Conservation (phyloP, 2,113 vertebrate genomes). For the Laticauda colubrina region DNA sequence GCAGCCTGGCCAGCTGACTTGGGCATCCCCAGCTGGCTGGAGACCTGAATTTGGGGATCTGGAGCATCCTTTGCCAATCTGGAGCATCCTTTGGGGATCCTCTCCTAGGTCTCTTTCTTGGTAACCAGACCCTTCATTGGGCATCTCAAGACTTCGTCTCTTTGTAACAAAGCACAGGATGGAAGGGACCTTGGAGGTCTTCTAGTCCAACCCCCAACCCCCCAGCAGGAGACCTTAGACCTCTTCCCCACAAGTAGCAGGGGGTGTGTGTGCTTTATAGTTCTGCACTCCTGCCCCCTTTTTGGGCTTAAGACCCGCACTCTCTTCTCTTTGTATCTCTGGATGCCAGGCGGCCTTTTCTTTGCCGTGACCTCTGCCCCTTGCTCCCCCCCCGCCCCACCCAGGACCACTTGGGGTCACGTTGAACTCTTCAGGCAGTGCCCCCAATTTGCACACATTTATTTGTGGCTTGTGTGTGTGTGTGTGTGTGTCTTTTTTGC, state of each 20-base stretch:
- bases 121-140: too few relatives aligned
- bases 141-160: not conserved
- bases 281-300: not conserved
- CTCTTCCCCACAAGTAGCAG: too few relatives aligned
- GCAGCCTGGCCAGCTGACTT: accelerated
- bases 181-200: not conserved
- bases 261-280: too few relatives aligned
- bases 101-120: too few relatives aligned
- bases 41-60: not conserved
- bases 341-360: not conserved
- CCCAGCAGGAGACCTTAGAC: not conserved
- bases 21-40: too few relatives aligned
- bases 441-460: not conserved
- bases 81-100: not conserved
- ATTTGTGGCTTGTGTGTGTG: not conserved
- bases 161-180: too few relatives aligned
- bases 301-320: not conserved
- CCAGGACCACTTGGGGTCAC: not conserved
- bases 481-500: not conserved
- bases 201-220: not conserved
- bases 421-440: not conserved
- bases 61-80: too few relatives aligned
- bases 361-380: not conserved
- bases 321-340: not conserved
- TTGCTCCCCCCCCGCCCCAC: accelerated